Conservation (phyloP, 2,797 vertebrate genomes). For the Sebastes miniatus region DNA sequence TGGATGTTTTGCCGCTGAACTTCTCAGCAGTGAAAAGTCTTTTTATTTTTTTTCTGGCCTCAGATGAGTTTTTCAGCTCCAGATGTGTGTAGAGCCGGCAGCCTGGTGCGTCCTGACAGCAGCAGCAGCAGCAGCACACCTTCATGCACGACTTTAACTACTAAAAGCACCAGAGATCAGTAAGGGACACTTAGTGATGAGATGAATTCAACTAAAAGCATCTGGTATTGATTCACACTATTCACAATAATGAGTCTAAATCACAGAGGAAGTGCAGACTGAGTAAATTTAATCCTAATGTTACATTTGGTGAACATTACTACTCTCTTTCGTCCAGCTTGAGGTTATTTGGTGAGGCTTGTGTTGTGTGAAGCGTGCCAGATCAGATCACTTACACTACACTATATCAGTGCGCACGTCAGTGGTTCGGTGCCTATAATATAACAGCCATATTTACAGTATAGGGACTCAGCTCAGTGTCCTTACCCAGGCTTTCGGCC, state of each 20-base stretch:
- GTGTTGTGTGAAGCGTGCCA: background rate
- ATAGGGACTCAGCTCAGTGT: background rate
- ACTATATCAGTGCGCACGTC: slow-evolving; percentile 5
- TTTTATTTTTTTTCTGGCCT: slow-evolving; percentile 18
- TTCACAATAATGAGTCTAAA: no score
- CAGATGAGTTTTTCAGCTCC: slow-evolving; percentile 3
- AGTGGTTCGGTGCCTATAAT: background rate
- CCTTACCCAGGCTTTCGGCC: background rate
- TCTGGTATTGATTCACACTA: background rate
- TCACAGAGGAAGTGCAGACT: background rate
- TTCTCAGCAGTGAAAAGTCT: background rate
- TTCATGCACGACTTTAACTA: background rate
- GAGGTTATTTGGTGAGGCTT: slow-evolving; percentile 6
- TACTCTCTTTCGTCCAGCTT: background rate
- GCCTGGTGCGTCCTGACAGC: slow-evolving; percentile 3
- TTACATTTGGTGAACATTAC: background rate
- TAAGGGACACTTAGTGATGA: background rate
- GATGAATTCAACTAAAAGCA: background rate
- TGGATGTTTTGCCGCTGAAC: background rate
- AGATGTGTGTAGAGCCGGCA: background rate
- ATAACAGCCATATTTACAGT: background rate
- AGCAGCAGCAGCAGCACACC: background rate
- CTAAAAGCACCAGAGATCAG: background rate
- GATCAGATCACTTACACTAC: slow-evolving; percentile 9
- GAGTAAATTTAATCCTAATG: background rate